Base-by-base conservation (phyloP, 2,113 vertebrate genomes). In the Reinhardtius hippoglossoides region DNA sequence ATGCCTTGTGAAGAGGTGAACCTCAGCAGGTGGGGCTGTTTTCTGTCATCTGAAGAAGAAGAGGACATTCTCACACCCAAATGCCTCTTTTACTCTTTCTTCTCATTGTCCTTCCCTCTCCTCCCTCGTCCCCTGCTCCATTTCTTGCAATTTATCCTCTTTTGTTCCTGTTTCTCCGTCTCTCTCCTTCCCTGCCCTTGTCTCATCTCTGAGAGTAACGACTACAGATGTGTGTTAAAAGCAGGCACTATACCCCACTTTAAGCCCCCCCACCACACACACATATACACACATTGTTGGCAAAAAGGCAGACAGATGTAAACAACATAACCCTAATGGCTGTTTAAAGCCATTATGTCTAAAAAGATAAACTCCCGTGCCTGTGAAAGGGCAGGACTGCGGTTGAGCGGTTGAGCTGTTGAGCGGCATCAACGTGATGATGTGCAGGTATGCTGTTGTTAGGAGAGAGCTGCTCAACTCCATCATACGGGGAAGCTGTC, bases 281-380 rank as follows among this genome's bases (percentile, higher is more conserved):
- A 42, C 44, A 44, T 40, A 64, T 44, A 78, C 77, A 82, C 70
- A 76, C 80, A 68, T 57, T 87, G 73, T 83, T 81, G 71, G 78
- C 67, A 46, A 78, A 81, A 80, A 84, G 56, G 74, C 83, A 70
- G 73, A 74, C 84, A 85, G 87, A 92, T 88, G 83, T 93, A 92
- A 94, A 94, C 91, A 92, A 80, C 79, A 84, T 75, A 82, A 88
- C 83, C 83, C 88, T 91, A 90, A 93, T 91, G 91, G 87, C 83
- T 91, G 88, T 92, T 94, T 94, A 92, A 93, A 94, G 91, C 89
- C 85, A 92, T 91, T 92, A 92, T 71, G 90, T 90, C 87, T 68
- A 55, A 74, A 85, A 91, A 92, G 92, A 92, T 94, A 92, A 94
- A 92, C 88, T 83, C 42, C 12, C 0, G 58, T 77, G 81, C 80